A percentile compares a stretch with the other conserved stretches of the same genome.
phyloP scores from a whole-genome alignment of 2,888 invertebrate genomes.

The Operophtera brumata region DNA sequence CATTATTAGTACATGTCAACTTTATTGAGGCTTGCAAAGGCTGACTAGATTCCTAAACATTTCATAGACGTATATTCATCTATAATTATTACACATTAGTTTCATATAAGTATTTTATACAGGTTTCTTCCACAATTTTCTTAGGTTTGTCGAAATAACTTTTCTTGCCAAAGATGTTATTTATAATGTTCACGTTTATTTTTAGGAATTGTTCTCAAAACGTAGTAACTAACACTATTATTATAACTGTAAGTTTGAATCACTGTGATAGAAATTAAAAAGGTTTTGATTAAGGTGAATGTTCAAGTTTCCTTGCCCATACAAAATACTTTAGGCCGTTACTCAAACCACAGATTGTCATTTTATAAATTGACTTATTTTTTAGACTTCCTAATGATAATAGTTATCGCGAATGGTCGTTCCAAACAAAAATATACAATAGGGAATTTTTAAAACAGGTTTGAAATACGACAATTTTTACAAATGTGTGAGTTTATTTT shows the following conservation, averaged over 20 bases:
- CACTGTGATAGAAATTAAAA: constrained; percentile 63
- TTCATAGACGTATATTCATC: neutral
- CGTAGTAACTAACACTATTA: constrained; percentile 14
- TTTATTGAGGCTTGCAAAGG: constrained; percentile 47
- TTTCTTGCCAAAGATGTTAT: constrained; percentile 46
- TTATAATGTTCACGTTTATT: constrained; percentile 27
- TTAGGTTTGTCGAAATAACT: constrained; percentile 17
- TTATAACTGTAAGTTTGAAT: constrained; percentile 38
- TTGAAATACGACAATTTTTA: too few species aligned
- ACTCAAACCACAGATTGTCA: too few species aligned
- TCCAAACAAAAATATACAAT: too few species aligned
- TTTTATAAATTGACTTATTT: too few species aligned
- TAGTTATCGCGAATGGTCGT: too few species aligned
- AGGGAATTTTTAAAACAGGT: too few species aligned
- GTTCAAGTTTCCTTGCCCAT: too few species aligned
- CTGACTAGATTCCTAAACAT: constrained; percentile 47
- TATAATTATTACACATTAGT: neutral
- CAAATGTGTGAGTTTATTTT: too few species aligned
- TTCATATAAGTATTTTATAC: neutral
- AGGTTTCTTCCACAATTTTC: neutral
- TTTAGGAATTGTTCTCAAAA: constrained; percentile 21
- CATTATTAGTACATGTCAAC: neutral
- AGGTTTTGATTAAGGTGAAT: constrained; percentile 44
- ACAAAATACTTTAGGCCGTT: too few species aligned
- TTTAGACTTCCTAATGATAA: too few species aligned